Evolutionary conservation across 2,888 invertebrate species (phyloP), one percentile per base, ranked within the genome.

Genomic region (Opisthograptis luteolata): DNA sequence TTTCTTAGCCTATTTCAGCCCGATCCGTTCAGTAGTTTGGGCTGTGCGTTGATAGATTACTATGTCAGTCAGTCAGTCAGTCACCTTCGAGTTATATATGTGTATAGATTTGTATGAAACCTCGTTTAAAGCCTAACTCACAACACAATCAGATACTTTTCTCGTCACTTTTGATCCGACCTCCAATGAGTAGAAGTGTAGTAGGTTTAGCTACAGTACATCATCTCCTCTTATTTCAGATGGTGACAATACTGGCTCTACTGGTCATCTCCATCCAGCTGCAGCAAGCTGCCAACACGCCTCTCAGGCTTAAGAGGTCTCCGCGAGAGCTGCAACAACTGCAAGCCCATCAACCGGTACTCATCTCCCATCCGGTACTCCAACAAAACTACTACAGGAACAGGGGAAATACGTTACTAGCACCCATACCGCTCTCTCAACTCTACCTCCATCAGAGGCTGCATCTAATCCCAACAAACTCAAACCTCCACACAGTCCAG

Each of bases 381-480:
- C 60, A 37, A 14, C 66, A 48, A 8, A 52, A 63, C 28, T 15
- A 52, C 13, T 36, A 46, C 30, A 50, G 42, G 7, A 42, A 50
- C 22, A 44, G 55, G 36, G 49, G 49, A 8, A 51, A 39, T 20
- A 50, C 50, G 25, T 27, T 50, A 5, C 51, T 79, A 24, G 73
- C 78, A 0, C 70, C 76, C 0, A 60, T 79, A 27, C 81, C 81
- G 8, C 55, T 79, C 17, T 67, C 68, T 0, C 78, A 76, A 20
- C 48, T 44, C 70, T 80, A 13, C 53, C 76, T 10, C 51, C 79
- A 76, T 1, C 69, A 76, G 7, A 75, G 76, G 13, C 63, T 87
- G 1, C 87, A 85, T 22, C 81, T 87, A 0, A 72, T 87, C 52
- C 87, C 87, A 0, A 75, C 79, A 0, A 36, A 39, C 27, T 68